These are phyloP conservation scores for Kradibia gibbosae DNA, from an alignment of 1,140 invertebrate genomes.

Conservation along the genomic window DNA sequence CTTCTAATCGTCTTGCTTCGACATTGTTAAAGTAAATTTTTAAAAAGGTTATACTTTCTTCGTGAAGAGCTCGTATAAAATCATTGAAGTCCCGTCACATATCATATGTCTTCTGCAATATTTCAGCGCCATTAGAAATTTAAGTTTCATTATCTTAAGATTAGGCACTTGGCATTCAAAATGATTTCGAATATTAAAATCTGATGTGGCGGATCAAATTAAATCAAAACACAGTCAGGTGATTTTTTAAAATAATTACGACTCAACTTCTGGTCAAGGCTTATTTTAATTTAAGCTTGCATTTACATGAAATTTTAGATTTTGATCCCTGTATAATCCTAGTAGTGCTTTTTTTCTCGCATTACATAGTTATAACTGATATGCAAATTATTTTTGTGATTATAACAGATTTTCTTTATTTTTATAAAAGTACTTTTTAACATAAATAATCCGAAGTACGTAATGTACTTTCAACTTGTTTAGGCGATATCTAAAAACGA, in stretches of 20 bases:
- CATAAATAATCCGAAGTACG: neutral
- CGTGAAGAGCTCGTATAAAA: neutral
- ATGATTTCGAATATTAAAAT: neutral
- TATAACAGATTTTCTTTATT: neutral
- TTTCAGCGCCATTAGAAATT: too few relatives aligned
- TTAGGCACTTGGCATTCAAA: neutral
- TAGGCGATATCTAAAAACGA: neutral
- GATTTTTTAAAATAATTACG: slow-evolving; percentile 4
- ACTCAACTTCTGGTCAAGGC: neutral
- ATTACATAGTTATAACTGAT: neutral
- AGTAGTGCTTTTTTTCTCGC: neutral
- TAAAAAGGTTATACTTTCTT: neutral
- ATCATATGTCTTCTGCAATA: too few relatives aligned
- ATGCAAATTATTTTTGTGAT: neutral
- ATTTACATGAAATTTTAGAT: neutral
- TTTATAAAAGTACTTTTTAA: neutral
- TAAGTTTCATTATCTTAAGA: neutral
- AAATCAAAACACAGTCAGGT: neutral
- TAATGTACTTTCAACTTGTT: neutral
- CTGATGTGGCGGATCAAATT: neutral
- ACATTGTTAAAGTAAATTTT: neutral
- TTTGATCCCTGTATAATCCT: neutral
- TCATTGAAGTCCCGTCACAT: neutral
- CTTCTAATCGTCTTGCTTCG: neutral
- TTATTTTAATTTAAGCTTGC: neutral